phyloP scores from a whole-genome alignment of 2,888 invertebrate genomes.

The Ochropleura leucogaster region DNA sequence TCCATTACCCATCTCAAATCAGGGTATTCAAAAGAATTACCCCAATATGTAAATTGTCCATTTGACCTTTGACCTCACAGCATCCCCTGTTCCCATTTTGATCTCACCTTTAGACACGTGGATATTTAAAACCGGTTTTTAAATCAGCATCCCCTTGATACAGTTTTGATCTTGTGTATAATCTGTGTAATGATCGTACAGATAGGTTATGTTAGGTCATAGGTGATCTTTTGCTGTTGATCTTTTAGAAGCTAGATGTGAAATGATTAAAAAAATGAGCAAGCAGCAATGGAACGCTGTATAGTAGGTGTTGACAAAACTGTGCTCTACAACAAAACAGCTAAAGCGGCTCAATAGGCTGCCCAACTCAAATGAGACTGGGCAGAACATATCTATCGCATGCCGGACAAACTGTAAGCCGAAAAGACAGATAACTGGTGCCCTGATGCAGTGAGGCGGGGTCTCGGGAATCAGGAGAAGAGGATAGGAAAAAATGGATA shows the following conservation, averaged over 20 bases:
- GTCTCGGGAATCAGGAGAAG: too few relatives aligned
- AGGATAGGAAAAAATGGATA: too few relatives aligned
- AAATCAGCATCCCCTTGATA: slow-evolving; percentile 72
- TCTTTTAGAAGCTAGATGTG: background rate
- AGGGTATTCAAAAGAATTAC: slow-evolving; percentile 42
- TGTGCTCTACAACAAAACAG: too few relatives aligned
- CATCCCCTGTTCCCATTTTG: slow-evolving; percentile 79
- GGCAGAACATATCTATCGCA: too few relatives aligned
- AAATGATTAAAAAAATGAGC: too few relatives aligned
- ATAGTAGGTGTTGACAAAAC: too few relatives aligned
- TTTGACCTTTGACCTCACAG: slow-evolving; percentile 72
- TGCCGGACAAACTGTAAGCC: too few relatives aligned
- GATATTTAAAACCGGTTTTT: slow-evolving; percentile 46
- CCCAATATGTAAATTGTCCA: slow-evolving; percentile 71
- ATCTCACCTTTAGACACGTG: slow-evolving; percentile 70
- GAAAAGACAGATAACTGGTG: too few relatives aligned
- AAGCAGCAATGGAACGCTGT: too few relatives aligned
- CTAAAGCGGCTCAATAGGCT: too few relatives aligned
- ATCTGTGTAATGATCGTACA: background rate
- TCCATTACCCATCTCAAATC: slow-evolving; percentile 32
- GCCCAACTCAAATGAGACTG: too few relatives aligned
- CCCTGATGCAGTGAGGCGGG: too few relatives aligned
- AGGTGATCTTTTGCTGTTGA: background rate
- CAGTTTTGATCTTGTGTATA: slow-evolving; percentile 76
- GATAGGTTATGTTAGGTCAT: background rate